These are phyloP conservation scores for Drosophila fungiperda DNA, from an alignment of 2,888 invertebrate species.

Conservation along the genomic window DNA sequence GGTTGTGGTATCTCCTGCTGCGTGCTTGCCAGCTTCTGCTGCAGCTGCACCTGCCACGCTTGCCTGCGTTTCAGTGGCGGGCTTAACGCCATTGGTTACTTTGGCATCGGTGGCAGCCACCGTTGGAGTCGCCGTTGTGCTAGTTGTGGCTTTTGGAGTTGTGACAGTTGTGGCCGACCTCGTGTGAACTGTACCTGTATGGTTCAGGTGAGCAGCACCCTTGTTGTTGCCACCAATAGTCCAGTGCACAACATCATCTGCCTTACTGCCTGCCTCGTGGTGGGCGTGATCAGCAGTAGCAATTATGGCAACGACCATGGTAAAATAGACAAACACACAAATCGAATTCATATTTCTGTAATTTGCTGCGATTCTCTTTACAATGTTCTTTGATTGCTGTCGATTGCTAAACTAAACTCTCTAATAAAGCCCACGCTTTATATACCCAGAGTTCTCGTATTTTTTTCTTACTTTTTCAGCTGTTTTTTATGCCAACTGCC, in stretches of 20 bases:
- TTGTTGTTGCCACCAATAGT: constrained; percentile 30
- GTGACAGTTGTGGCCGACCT: constrained; percentile 1
- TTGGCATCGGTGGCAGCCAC: not conserved
- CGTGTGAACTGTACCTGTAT: not conserved
- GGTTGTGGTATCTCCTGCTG: not conserved
- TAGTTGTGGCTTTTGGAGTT: not conserved
- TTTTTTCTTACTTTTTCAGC: constrained; percentile 10
- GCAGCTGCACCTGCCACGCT: not conserved
- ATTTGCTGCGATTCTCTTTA: not conserved
- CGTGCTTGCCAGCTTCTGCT: constrained; percentile 18
- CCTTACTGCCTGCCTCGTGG: constrained; percentile 17
- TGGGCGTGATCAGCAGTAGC: constrained; percentile 23
- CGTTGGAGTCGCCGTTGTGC: not conserved
- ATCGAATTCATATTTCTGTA: constrained; percentile 36
- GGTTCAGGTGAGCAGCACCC: constrained; percentile 38
- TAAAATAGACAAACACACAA: constrained; percentile 9
- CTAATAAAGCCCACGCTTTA: not conserved
- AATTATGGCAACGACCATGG: constrained; percentile 9
- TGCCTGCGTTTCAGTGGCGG: not conserved
- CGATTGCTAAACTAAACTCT: constrained; percentile 23
- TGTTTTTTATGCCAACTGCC: constrained; percentile 16
- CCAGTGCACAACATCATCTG: constrained; percentile 49
- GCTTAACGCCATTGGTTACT: not conserved
- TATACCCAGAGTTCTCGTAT: not conserved
- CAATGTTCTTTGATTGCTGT: constrained; percentile 6